phyloP scores from a whole-genome alignment of 2,797 vertebrate genomes.

The Sebastes aleutianus region DNA sequence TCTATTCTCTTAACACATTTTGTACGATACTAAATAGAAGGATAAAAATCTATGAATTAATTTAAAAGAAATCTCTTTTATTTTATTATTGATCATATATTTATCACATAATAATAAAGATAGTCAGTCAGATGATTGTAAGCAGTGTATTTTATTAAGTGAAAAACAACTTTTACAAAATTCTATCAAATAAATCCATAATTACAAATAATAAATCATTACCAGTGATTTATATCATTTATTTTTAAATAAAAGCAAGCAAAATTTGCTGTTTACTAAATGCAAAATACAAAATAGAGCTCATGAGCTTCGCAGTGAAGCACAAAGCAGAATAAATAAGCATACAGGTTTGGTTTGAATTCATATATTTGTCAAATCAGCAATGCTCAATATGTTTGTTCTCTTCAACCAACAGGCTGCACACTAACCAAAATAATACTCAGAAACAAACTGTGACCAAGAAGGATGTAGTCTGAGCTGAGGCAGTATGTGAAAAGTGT shows the following conservation, averaged over 20 bases:
- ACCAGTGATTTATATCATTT: conserved; percentile 18
- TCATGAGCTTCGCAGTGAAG: conserved; percentile 23
- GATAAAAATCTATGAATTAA: not conserved
- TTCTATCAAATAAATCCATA: conserved; percentile 31
- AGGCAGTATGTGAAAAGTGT: conserved; percentile 17
- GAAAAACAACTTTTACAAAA: conserved; percentile 53
- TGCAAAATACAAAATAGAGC: conserved; percentile 45
- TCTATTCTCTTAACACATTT: not conserved
- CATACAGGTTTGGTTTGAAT: conserved; percentile 51
- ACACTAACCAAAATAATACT: conserved; percentile 20
- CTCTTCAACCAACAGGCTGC: not conserved
- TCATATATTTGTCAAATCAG: conserved; percentile 41
- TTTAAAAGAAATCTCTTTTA: not conserved
- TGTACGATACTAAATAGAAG: not conserved
- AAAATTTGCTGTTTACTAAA: conserved; percentile 17
- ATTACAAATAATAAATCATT: conserved; percentile 47
- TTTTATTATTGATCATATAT: not conserved
- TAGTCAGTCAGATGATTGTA: not conserved
- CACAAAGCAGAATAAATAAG: conserved; percentile 72
- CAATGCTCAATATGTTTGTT: conserved; percentile 17
- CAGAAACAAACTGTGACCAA: conserved; percentile 9
- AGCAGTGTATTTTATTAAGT: conserved; percentile 57
- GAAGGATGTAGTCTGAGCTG: not conserved
- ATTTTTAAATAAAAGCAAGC: conserved; percentile 41
- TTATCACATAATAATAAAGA: not conserved